Evolutionary conservation across 2,113 vertebrate species (phyloP).

Genomic region (Cavia aperea): DNA sequence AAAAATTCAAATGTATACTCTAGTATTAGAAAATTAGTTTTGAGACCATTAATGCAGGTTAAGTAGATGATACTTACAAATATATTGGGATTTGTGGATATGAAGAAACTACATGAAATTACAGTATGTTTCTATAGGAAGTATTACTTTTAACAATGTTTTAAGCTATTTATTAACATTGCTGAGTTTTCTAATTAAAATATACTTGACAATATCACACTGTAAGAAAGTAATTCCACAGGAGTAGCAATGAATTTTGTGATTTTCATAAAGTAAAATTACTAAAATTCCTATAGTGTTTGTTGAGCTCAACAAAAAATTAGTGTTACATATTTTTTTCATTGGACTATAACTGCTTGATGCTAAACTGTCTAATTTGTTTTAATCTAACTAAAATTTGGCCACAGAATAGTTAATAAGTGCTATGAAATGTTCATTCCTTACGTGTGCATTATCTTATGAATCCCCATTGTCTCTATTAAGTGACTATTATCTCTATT

Average conservation of each 20-base stretch:
- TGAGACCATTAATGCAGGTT: neutral
- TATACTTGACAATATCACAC: neutral
- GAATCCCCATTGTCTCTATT: neutral
- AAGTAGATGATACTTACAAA: neutral
- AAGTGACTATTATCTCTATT: neutral
- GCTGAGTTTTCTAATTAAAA: conserved; percentile 35
- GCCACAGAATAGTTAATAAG: neutral
- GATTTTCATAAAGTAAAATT: conserved; percentile 3
- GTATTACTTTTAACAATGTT: neutral
- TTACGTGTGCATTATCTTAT: neutral
- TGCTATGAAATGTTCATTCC: neutral
- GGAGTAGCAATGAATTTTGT: neutral
- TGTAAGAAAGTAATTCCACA: conserved; percentile 2
- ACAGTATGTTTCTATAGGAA: neutral
- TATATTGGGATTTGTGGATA: neutral
- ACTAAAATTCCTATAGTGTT: neutral
- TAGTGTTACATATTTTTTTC: neutral
- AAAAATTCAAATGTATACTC: neutral
- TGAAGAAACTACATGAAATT: neutral
- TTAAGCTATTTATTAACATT: conserved; percentile 22
- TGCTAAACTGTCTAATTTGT: neutral
- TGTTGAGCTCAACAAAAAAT: neutral
- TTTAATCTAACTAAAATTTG: neutral
- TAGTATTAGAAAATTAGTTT: neutral
- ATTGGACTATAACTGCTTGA: neutral